Evolutionary conservation across 2,888 invertebrate genomes (phyloP), one percentile per base, ranked within the genome.

Genomic region (Morpho achilles): DNA sequence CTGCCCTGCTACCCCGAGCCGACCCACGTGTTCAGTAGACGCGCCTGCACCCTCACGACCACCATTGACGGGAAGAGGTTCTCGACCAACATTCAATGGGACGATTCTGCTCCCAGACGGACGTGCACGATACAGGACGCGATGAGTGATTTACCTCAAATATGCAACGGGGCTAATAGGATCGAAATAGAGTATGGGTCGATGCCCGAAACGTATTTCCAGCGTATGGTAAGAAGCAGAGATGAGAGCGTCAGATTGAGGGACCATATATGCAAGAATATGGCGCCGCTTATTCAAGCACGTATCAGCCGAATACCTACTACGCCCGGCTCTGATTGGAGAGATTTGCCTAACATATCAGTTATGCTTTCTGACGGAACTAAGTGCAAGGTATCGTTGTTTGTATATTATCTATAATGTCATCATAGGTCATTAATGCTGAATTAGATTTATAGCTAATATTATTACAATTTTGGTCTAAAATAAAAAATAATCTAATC

Each of bases 221-320:
- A 97, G 80, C 91, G 93, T 68, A 68, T 93, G 87, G 92, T 95
- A 66, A 86, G 96, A 60, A 92, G 92, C 43, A 86, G 87, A 60
- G 91, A 92, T 62, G 91, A 92, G 63, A 88, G 87, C 60, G 87
- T 89, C 0, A 82, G 92, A 59, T 75, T 95, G 43, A 82, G 92
- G 7, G 96, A 97, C 77, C 97, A 97, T 71, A 92, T 96, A 61
- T 96, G 96, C 75, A 97, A 96, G 76, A 95, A 96, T 71, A 95
- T 97, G 95, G 94, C 94, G 43, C 92, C 95, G 0, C 79, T 97
- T 42, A 95, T 96, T 1, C 95, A 94, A 77, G 95, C 95, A 0
- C 91, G 97, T 57, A 96, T 97, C 74, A 84, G 92, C 23, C 92
- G 95, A 63, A 93, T 97, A 58, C 97, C 97, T 0, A 92, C 93